Percentiles rank a stretch among this genome's conserved stretches.
These are phyloP conservation scores for Poliocrania exsul DNA, from an alignment of 2,797 vertebrate species.

Conservation along the genomic window DNA sequence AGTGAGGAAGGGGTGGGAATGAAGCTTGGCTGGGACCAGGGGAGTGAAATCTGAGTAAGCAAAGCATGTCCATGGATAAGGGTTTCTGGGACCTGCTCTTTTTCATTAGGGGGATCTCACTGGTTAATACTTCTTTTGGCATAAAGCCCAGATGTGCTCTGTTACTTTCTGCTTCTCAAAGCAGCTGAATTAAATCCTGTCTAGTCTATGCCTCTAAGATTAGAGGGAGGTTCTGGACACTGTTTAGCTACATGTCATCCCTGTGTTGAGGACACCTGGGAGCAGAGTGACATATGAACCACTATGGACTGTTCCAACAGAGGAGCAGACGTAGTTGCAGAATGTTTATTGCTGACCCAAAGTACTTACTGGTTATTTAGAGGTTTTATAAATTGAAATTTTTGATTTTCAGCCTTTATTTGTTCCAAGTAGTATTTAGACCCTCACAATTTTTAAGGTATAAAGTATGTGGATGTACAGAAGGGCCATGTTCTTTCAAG, in stretches of 20 bases:
- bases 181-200: neutral
- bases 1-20: neutral
- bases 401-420: neutral
- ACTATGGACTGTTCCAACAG: neutral
- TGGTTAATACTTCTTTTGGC: neutral
- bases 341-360: neutral
- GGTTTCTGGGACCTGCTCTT: neutral
- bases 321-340: neutral
- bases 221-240: neutral
- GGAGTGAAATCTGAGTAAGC: neutral
- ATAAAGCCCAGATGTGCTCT: neutral
- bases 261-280: neutral
- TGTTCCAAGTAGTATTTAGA: neutral
- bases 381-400: neutral
- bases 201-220: neutral
- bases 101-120: neutral
- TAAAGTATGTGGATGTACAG: neutral
- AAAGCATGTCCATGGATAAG: accelerated
- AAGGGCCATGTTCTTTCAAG: neutral
- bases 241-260: neutral
- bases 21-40: neutral
- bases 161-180: neutral
- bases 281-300: neutral
- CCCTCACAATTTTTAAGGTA: neutral
- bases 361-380: neutral